Conservation (phyloP, 2,888 invertebrate genomes). For the Acrobeloides nanus region DNA sequence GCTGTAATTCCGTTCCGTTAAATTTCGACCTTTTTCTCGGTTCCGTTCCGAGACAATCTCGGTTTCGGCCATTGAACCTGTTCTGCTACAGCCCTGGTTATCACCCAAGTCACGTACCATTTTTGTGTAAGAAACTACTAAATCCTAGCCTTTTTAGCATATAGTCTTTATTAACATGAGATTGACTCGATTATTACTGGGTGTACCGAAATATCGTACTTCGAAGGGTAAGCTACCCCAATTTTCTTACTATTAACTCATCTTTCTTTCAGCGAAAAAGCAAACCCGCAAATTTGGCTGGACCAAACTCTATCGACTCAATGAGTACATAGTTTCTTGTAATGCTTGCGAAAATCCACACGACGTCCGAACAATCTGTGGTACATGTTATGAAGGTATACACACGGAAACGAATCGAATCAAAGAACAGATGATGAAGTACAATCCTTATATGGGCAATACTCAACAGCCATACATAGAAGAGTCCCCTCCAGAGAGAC, state of each 20-base stretch:
- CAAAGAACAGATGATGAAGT: conserved; percentile 44
- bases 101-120: too few relatives aligned
- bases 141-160: too few relatives aligned
- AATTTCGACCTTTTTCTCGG: too few relatives aligned
- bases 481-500: too few relatives aligned
- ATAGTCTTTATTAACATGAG: too few relatives aligned
- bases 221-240: conserved; percentile 30
- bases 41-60: too few relatives aligned
- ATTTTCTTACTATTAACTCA: not conserved
- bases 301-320: conserved; percentile 30
- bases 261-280: conserved; percentile 36
- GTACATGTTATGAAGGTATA: conserved; percentile 37
- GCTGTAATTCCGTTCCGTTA: too few relatives aligned
- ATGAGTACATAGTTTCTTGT: conserved; percentile 11
- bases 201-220: conserved; percentile 45
- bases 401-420: conserved; percentile 36
- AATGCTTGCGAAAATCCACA: conserved; percentile 19
- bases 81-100: too few relatives aligned
- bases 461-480: too few relatives aligned
- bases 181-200: conserved; percentile 28
- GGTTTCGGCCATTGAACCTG: too few relatives aligned
- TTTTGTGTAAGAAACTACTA: too few relatives aligned
- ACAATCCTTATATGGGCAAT: too few relatives aligned
- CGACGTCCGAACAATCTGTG: conserved; percentile 39
- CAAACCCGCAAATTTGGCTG: conserved; percentile 41